Percentiles rank a stretch among this genome's conserved stretches.
These are phyloP conservation scores for Ernsta delagoae DNA, from an alignment of 2,888 invertebrate species.

Conservation along the genomic window DNA sequence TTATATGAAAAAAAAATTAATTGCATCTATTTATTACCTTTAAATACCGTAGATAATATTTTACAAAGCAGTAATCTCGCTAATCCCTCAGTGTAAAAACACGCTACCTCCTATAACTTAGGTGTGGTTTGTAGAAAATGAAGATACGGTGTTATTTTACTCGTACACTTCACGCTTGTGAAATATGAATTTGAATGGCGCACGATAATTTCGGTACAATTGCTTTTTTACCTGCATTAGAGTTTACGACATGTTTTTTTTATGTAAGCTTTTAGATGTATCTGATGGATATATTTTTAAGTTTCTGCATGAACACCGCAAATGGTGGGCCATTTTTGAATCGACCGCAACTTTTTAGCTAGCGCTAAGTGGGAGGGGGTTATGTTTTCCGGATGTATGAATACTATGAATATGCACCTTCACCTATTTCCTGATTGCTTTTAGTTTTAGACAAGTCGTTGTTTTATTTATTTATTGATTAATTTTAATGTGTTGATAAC, in stretches of 20 bases:
- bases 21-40: too few species aligned
- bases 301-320: background rate
- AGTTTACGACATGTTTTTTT: constrained; percentile 30
- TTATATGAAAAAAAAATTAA: too few species aligned
- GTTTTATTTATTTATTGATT: too few species aligned
- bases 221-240: constrained; percentile 50
- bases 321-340: background rate
- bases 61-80: too few species aligned
- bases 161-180: constrained; percentile 54
- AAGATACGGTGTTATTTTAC: background rate
- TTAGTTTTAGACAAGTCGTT: too few species aligned
- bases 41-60: too few species aligned
- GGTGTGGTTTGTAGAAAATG: too few species aligned
- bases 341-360: background rate
- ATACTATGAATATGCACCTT: too few species aligned
- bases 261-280: constrained; percentile 21
- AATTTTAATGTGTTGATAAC: too few species aligned
- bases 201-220: constrained; percentile 52
- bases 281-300: background rate
- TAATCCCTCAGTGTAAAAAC: too few species aligned
- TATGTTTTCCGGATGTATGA: background rate
- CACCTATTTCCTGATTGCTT: too few species aligned
- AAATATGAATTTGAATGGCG: constrained; percentile 56
- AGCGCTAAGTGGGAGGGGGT: background rate
- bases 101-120: too few species aligned